phyloP scores from a whole-genome alignment of 1,140 invertebrate genomes.

The Tetramorium simillimum region DNA sequence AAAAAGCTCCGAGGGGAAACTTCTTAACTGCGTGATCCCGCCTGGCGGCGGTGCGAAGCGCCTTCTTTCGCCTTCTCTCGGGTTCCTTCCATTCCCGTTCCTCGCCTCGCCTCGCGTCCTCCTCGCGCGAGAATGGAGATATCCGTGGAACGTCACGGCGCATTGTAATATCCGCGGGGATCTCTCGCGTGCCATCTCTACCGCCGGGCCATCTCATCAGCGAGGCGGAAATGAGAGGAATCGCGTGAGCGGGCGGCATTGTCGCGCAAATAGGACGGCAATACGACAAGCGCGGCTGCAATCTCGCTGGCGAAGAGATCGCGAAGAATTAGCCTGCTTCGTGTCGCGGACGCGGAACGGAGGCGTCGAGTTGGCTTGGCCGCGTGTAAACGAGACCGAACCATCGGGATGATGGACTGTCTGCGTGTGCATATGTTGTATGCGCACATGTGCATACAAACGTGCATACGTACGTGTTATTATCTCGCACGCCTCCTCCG shows the following conservation, averaged over 20 bases:
- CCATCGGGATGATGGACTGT: neutral
- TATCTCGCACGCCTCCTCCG: neutral
- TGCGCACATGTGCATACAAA: neutral
- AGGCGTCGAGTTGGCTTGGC: slow-evolving; percentile 6
- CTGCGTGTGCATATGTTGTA: too few relatives aligned
- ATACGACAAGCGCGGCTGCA: slow-evolving; percentile 26
- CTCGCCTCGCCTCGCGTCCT: neutral
- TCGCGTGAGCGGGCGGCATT: slow-evolving; percentile 28
- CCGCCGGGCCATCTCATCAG: slow-evolving; percentile 44
- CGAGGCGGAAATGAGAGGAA: slow-evolving; percentile 50
- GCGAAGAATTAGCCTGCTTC: slow-evolving; percentile 25
- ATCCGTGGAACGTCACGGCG: slow-evolving; percentile 45
- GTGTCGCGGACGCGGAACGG: neutral
- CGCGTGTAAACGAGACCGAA: neutral
- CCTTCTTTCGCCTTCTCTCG: slow-evolving; percentile 19
- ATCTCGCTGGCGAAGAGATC: slow-evolving; percentile 39
- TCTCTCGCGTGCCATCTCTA: slow-evolving; percentile 12
- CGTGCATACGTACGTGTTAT: neutral
- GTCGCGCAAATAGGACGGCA: slow-evolving; percentile 13
- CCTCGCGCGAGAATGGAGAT: neutral
- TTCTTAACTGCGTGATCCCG: slow-evolving; percentile 68
- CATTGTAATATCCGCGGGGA: slow-evolving; percentile 30
- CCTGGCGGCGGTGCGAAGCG: slow-evolving; percentile 1
- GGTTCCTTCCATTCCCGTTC: neutral
- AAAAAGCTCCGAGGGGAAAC: slow-evolving; percentile 68